phyloP scores from a whole-genome alignment of 2,888 invertebrate genomes.

The Aphodius granarius region DNA sequence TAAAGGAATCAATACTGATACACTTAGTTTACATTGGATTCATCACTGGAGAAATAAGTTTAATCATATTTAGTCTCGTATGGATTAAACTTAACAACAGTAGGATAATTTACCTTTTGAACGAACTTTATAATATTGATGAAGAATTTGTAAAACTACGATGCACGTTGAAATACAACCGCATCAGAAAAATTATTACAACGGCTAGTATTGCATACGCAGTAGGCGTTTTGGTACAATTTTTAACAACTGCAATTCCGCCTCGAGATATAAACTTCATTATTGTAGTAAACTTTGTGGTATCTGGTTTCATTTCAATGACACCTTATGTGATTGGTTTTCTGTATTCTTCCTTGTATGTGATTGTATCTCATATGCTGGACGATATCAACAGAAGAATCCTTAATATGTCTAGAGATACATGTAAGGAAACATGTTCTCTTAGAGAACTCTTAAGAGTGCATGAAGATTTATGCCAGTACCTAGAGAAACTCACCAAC shows the following conservation, averaged over 20 bases:
- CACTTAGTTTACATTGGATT: neutral
- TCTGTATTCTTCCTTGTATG: neutral
- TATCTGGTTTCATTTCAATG: neutral
- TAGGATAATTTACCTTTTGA: neutral
- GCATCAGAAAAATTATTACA: neutral
- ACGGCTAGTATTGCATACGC: neutral
- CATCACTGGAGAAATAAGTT: neutral
- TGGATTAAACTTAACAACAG: neutral
- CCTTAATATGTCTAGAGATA: neutral
- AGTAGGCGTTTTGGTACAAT: neutral
- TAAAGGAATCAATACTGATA: neutral
- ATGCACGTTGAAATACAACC: neutral
- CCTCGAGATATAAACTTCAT: neutral
- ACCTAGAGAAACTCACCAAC: neutral
- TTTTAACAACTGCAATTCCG: neutral
- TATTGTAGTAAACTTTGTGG: neutral
- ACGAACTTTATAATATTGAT: neutral
- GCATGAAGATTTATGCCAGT: slow-evolving; percentile 9
- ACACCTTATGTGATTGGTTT: neutral
- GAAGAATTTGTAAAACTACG: neutral
- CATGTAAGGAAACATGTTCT: neutral
- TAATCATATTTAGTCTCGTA: neutral
- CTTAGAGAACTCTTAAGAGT: neutral
- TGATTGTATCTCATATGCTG: neutral
- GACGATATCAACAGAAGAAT: neutral